Evolutionary conservation across 1,140 invertebrate genomes (phyloP).

Genomic region (Trichogramma pretiosum): DNA sequence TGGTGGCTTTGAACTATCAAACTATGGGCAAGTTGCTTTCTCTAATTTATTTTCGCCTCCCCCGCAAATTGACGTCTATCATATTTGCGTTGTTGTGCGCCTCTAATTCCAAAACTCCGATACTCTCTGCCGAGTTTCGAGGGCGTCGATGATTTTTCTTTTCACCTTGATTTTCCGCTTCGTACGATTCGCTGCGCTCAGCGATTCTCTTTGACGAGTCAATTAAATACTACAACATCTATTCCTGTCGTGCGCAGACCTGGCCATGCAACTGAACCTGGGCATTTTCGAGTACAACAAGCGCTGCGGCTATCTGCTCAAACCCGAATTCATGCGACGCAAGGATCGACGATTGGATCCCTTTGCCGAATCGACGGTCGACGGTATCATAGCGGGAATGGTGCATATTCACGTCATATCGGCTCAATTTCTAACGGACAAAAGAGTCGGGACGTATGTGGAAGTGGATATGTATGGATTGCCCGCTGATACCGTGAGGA

Average conservation of each 20-base stretch:
- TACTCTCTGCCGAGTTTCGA: no score
- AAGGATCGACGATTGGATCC: conserved; percentile 92
- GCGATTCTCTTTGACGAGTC: no score
- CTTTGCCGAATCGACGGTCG: conserved; percentile 97
- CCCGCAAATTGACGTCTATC: no score
- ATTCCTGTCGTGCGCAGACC: no score
- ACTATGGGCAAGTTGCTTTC: conserved; percentile 61
- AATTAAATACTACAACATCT: no score
- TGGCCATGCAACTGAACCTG: conserved; percentile 97
- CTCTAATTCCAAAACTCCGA: no score
- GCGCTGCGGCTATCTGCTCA: conserved; percentile 89
- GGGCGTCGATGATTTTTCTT: no score
- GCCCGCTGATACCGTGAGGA: conserved; percentile 94
- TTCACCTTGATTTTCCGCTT: no score
- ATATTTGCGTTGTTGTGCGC: no score
- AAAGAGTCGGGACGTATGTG: conserved; percentile 91
- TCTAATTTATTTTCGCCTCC: no score
- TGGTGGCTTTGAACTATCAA: conserved; percentile 98
- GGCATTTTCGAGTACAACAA: conserved; percentile 98
- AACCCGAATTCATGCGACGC: conserved; percentile 97
- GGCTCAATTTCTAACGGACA: conserved; percentile 92
- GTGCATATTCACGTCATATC: conserved; percentile 84
- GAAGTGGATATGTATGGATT: conserved; percentile 99
- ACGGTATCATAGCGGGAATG: conserved; percentile 97
- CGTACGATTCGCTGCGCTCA: no score